phyloP scores from a whole-genome alignment of 2,888 invertebrate genomes.

The Crepidodera aurea region DNA sequence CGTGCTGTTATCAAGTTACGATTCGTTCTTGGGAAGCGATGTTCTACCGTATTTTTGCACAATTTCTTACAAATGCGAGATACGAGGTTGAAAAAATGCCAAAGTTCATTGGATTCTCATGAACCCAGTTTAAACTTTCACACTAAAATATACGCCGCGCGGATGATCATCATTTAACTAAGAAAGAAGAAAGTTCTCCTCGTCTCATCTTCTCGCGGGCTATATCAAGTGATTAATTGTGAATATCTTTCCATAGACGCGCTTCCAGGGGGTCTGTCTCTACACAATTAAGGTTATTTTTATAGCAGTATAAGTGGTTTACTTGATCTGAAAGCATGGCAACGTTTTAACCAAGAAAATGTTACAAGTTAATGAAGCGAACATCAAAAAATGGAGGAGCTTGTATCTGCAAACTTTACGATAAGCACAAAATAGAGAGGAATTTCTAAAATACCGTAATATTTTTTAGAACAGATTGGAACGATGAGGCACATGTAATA shows the following conservation, averaged over 20 bases:
- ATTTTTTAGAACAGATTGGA: too few relatives aligned
- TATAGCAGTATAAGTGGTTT: too few relatives aligned
- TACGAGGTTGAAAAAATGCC: conserved; percentile 39
- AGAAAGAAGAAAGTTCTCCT: conserved; percentile 42
- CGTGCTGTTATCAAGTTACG: neutral
- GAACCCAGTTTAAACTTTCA: conserved; percentile 43
- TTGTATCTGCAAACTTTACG: neutral
- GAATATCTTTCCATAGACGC: conserved; percentile 17
- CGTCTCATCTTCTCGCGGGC: conserved; percentile 28
- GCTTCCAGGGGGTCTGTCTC: neutral
- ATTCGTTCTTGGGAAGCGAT: conserved; percentile 6
- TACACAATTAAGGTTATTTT: too few relatives aligned
- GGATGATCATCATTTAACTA: conserved; percentile 41
- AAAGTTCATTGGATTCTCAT: conserved; percentile 44
- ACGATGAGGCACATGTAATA: too few relatives aligned
- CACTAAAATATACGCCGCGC: conserved; percentile 41
- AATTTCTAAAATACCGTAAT: too few relatives aligned
- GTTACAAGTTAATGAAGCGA: too few relatives aligned
- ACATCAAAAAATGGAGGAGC: neutral
- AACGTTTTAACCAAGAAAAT: neutral
- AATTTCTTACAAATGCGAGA: conserved; percentile 29
- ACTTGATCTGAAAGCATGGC: neutral
- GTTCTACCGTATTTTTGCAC: conserved; percentile 19
- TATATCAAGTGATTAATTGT: conserved; percentile 34
- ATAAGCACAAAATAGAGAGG: neutral